Evolutionary conservation across 2,888 invertebrate genomes (phyloP).

Genomic region (Dasypogon diadema): DNA sequence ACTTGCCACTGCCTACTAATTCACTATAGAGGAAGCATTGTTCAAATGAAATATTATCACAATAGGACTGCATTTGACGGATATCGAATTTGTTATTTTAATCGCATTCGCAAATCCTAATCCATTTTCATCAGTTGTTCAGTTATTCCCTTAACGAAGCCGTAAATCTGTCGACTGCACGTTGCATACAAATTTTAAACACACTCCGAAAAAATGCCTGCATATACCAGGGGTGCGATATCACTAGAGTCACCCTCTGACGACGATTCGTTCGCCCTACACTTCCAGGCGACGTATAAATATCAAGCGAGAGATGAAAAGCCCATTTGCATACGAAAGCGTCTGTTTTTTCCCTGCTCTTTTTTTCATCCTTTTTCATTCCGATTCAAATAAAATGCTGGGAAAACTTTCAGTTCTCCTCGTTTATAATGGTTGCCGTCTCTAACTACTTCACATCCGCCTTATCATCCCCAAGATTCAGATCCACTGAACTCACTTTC

Average conservation of each 20-base stretch:
- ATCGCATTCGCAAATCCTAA: slow-evolving; percentile 44
- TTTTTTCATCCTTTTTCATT: slow-evolving; percentile 23
- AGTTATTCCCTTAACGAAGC: slow-evolving; percentile 23
- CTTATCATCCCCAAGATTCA: slow-evolving; percentile 8
- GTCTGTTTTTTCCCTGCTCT: slow-evolving; percentile 20
- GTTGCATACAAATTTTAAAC: slow-evolving; percentile 48
- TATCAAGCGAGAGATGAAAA: slow-evolving; percentile 49
- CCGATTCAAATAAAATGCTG: background rate
- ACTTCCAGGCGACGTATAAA: slow-evolving; percentile 47
- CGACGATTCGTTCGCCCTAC: background rate
- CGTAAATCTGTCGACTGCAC: slow-evolving; percentile 49
- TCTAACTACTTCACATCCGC: slow-evolving; percentile 1
- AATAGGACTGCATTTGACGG: background rate
- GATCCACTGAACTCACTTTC: background rate
- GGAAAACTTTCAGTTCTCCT: slow-evolving; percentile 33
- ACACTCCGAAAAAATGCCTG: background rate
- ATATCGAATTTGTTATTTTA: slow-evolving; percentile 36
- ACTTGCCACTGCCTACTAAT: too few relatives aligned
- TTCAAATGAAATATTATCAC: background rate
- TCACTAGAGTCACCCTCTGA: background rate
- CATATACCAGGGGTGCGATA: background rate
- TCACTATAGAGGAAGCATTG: too few relatives aligned
- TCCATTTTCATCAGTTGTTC: slow-evolving; percentile 43
- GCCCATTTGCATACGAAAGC: slow-evolving; percentile 55
- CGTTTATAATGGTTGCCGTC: slow-evolving; percentile 15